Base-by-base conservation (phyloP, 2,113 vertebrate genomes). In the Anoplopoma fimbria region DNA sequence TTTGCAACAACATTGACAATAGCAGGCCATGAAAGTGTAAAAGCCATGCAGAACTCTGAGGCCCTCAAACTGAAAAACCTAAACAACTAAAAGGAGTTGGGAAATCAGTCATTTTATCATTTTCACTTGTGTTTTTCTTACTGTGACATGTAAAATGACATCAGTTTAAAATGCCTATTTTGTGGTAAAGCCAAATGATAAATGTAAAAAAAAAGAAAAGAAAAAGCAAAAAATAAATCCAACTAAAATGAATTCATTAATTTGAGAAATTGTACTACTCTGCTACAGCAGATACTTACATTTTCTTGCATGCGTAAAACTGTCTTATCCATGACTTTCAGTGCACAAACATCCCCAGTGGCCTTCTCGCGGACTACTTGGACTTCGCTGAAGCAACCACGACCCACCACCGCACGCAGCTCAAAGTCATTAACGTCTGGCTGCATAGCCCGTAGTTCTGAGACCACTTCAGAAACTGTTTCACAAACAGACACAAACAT, bases 251-350 rank as follows among this genome's bases (percentile, higher is more conserved):
- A n/a, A n/a, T n/a, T n/a, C n/a, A n/a, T n/a, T n/a, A n/a, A n/a
- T n/a, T n/a, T n/a, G n/a, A n/a, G n/a, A n/a, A n/a, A n/a, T n/a
- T n/a, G n/a, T n/a, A 17, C 47, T 49, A 23, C 10, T 38, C 0
- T 73, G 3, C 33, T 4, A 21, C 5, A 53, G 14, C 58, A 29
- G 58, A 62, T 42, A 67, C 89, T 94, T 96, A 99, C 98, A 7
- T 97, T 95, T 79, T 97, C 95, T 87, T 96, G 94, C 0, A 92
- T 88, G 78, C 96, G 71, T 88, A 99, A 89, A 63, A 94, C 86
- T 61, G 89, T 87, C 91, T 99, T 99, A 81, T 95, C 96, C 97
- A 98, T 99, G 88, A 98, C 93, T 93, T 99, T 99, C 95, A 99
- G 97, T 38, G 98, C 98, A 82, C 96, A 99, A 42, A 98, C 90